These are phyloP conservation scores for Cerastoderma edule DNA, from an alignment of 2,888 invertebrate species.

Conservation along the genomic window DNA sequence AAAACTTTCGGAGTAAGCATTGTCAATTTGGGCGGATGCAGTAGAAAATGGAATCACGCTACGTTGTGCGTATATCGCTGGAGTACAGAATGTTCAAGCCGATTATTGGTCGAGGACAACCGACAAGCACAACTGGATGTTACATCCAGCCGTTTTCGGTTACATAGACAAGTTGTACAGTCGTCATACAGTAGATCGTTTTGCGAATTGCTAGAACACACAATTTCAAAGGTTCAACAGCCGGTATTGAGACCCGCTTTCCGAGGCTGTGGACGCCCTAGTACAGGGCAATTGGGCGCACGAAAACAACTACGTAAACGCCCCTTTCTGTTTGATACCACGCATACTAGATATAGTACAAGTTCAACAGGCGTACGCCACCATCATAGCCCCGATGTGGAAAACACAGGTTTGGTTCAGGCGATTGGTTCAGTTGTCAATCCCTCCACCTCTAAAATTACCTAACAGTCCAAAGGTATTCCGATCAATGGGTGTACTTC, in stretches of 20 bases:
- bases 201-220: conserved; percentile 20
- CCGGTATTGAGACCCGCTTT: conserved; percentile 23
- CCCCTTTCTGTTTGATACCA: conserved; percentile 36
- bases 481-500: conserved; percentile 15
- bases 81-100: conserved; percentile 26
- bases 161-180: conserved; percentile 34
- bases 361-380: conserved; percentile 18
- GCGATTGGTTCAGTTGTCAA: conserved; percentile 11
- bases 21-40: conserved; percentile 32
- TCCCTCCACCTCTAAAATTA: conserved; percentile 11
- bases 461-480: background rate
- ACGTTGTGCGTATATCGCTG: conserved; percentile 30
- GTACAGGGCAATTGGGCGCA: conserved; percentile 35
- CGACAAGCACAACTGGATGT: conserved; percentile 43
- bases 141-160: conserved; percentile 32
- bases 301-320: conserved; percentile 48
- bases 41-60: conserved; percentile 28
- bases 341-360: conserved; percentile 22
- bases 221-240: conserved; percentile 36
- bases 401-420: conserved; percentile 29
- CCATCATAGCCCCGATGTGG: conserved; percentile 38
- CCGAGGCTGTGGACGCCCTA: conserved; percentile 34
- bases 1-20: conserved; percentile 16
- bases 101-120: conserved; percentile 35
- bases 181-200: conserved; percentile 34